Percentiles rank a stretch among this genome's conserved stretches.
Conservation (phyloP, 2,888 invertebrate genomes). For the Drosophila kuntzei region DNA sequence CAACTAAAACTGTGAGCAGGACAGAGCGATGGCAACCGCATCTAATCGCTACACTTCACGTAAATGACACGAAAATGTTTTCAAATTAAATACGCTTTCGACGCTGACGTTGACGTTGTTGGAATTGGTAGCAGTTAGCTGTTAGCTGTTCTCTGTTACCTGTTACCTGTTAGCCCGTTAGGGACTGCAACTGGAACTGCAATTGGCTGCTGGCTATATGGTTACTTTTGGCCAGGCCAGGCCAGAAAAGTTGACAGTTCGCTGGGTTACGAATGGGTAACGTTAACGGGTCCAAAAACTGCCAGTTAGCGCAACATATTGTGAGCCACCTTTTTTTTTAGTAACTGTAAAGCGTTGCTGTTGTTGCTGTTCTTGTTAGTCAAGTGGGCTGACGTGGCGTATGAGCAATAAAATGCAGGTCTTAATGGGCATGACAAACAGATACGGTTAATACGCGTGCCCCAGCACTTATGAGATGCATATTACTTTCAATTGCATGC, state of each 20-base stretch:
- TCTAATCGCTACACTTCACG: conserved; percentile 72
- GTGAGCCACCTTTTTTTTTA: conserved; percentile 51
- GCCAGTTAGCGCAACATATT: conserved; percentile 40
- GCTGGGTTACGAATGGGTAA: conserved; percentile 52
- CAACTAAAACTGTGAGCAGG: conserved; percentile 13
- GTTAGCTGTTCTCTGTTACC: neutral
- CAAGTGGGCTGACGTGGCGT: conserved; percentile 57
- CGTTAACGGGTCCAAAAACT: conserved; percentile 35
- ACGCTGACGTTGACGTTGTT: conserved; percentile 31
- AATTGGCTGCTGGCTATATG: conserved; percentile 31
- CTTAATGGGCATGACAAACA: conserved; percentile 51
- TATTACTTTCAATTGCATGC: conserved; percentile 20
- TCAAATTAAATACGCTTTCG: conserved; percentile 62
- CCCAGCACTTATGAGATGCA: conserved; percentile 15
- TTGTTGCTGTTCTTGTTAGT: conserved; percentile 23
- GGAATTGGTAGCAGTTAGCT: conserved; percentile 9
- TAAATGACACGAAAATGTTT: conserved; percentile 74
- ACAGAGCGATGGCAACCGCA: conserved; percentile 51
- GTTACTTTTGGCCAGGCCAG: conserved; percentile 11
- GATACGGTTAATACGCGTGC: conserved; percentile 45
- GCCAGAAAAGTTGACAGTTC: conserved; percentile 52
- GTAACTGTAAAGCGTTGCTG: conserved; percentile 55
- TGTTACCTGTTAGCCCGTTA: conserved; percentile 18
- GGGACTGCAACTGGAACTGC: conserved; percentile 12
- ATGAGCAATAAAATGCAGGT: conserved; percentile 63